phyloP scores from a whole-genome alignment of 2,888 invertebrate species.

The Eupithecia dodoneata region DNA sequence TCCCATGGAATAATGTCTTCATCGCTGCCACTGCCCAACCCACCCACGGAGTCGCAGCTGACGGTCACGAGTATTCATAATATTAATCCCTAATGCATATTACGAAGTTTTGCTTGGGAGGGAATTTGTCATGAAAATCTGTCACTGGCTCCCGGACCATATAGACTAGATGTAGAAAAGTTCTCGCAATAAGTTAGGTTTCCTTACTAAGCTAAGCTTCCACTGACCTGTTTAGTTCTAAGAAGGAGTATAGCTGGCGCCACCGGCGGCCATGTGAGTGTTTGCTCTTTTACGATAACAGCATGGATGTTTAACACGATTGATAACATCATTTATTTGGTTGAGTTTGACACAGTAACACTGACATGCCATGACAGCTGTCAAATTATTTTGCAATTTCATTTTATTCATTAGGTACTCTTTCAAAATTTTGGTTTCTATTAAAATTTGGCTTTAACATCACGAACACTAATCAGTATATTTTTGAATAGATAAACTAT shows the following conservation, averaged over 20 bases:
- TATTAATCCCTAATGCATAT: too few relatives aligned
- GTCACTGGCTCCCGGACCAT: too few relatives aligned
- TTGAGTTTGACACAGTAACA: conserved; percentile 23
- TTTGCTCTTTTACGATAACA: conserved; percentile 49
- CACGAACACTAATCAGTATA: neutral
- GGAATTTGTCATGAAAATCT: too few relatives aligned
- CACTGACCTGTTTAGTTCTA: conserved; percentile 41
- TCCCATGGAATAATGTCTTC: too few relatives aligned
- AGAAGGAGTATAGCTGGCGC: conserved; percentile 52
- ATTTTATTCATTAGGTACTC: neutral
- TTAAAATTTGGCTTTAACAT: conserved; percentile 11
- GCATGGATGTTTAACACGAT: conserved; percentile 50
- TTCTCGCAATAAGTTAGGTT: conserved; percentile 51
- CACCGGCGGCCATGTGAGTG: conserved; percentile 58
- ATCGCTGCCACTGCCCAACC: too few relatives aligned
- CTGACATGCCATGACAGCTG: neutral
- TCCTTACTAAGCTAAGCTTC: conserved; percentile 67
- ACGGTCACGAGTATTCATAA: too few relatives aligned
- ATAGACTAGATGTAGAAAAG: conserved; percentile 21
- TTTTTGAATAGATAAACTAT: neutral
- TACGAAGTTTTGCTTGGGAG: too few relatives aligned
- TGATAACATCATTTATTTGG: conserved; percentile 24
- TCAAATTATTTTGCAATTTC: neutral
- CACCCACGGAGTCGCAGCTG: too few relatives aligned
- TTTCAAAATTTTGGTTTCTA: neutral